Base-by-base conservation (phyloP, 2,797 vertebrate species). In the Hoplostethus mediterraneus region DNA sequence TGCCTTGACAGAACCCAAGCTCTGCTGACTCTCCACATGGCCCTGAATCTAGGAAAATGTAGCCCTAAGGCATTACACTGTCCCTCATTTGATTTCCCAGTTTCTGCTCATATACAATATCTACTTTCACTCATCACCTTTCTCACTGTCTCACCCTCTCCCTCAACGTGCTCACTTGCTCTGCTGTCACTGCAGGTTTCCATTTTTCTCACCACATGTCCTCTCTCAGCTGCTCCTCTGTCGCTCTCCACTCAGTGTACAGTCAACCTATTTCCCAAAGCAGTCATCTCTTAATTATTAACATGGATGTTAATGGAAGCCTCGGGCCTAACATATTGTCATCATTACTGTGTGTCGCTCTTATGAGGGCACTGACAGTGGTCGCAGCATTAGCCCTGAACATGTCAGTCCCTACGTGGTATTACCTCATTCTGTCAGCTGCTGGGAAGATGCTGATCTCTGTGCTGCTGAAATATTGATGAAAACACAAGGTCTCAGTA, bases 271-370 rank as follows among this genome's bases (percentile, higher is more conserved):
- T 58, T 67, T 68, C 82, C 77, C 72, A 63, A 73, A 79, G 79
- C 64, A 45, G 57, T 67, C 78, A 4, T 84, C 47, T 75, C 67
- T 79, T 71, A 77, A 83, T 91, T 84, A 75, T 90, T 81, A 62
- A 88, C 69, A 65, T 21, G n/a, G 45, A 45, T 6, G 7, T 81
- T 85, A 82, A 81, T 81, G 74, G 70, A 76, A 60, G 52, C 69
- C 54, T 55, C 10, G 21, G 21, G 66, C 53, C 70, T 76, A 73
- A 72, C 72, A 21, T 40, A n/a, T 74, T 68, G 44, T 57, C 69
- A 5, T 44, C 9, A 1, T 51, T 54, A 10, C 31, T 16, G 57
- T 36, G 33, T 17, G 55, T 31, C 3, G 44, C 6, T 68, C 51
- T 56, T 67, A 31, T 17, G 12, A 61, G 63, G 45, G 12, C n/a